Evolutionary conservation across 2,113 vertebrate genomes (phyloP), one percentile per base, ranked within the genome.

Genomic region (Dicaeum eximium): DNA sequence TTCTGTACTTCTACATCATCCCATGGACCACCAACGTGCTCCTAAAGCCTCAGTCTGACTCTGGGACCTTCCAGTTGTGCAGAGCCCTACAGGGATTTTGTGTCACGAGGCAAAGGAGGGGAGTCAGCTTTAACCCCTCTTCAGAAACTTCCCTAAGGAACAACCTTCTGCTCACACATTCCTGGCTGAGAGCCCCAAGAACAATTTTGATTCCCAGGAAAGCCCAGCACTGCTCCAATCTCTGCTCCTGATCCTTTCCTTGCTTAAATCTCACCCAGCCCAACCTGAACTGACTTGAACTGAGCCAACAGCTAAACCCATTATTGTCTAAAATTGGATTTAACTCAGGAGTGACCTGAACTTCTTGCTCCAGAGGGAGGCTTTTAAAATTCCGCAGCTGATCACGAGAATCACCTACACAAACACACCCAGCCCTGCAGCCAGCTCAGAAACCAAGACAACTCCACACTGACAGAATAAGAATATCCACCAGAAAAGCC

Each of bases 391-490:
- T n/a, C 77, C 54, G 45, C 72, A 54, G 80, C 48, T 81, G 70
- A 86, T 94, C 86, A 90, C 4, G 10, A 88, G 91, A 91, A 70
- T 92, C 54, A 65, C 91, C 86, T 45, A 62, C 77, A 33, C 47
- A 35, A 31, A 54, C 67, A 80, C 90, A 66, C 71, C 58, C 69
- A 62, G 61, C 67, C 82, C 60, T 77, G 51, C 53, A 84, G 82
- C 72, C 82, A 93, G 58, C 82, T 92, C 50, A 2, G 51, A 81
- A 96, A 90, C 88, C 82, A 94, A 92, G 45, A 69, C 70, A 82
- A 13, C 87, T 80, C 54, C 60, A 86, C 51, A 23, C 64, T 51
- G 51, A 37, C 22, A 70, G 70, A 64, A 69, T 37, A 71, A 74
- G 72, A 89, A 70, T 47, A 87, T 60, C 56, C 73, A 84, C 72